Evolutionary conservation across 1,140 invertebrate species (phyloP).

Genomic region (Micrasema longulum): DNA sequence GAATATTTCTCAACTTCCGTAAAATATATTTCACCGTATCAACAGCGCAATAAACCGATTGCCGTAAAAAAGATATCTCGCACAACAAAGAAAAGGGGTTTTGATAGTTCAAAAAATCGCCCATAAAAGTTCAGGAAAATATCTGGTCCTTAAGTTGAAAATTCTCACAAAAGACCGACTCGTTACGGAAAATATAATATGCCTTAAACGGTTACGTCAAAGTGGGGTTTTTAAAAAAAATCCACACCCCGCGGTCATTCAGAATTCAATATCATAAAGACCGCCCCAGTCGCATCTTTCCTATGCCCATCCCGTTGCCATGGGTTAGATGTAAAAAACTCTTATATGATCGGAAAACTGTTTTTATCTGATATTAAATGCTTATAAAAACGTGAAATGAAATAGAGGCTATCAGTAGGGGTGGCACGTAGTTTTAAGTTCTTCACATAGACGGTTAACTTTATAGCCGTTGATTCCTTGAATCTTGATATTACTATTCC

Average conservation of each 20-base stretch:
- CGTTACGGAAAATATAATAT: background rate
- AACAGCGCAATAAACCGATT: slow-evolving; percentile 14
- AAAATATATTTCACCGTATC: slow-evolving; percentile 18
- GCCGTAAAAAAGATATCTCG: slow-evolving; percentile 10
- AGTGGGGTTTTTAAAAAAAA: background rate
- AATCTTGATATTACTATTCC: slow-evolving; percentile 2
- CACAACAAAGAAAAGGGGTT: slow-evolving; percentile 5
- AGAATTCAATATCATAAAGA: slow-evolving; percentile 52
- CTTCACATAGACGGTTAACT: background rate
- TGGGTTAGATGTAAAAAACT: slow-evolving; percentile 10
- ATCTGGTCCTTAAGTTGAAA: too few species aligned
- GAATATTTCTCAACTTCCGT: slow-evolving; percentile 13
- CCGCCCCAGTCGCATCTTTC: slow-evolving; percentile 27
- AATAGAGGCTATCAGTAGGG: slow-evolving; percentile 17
- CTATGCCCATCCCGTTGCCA: background rate
- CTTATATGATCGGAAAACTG: slow-evolving; percentile 11
- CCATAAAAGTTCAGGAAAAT: slow-evolving; percentile 29
- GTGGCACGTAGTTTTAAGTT: slow-evolving; percentile 20
- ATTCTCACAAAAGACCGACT: slow-evolving; percentile 11
- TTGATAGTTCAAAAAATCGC: slow-evolving; percentile 1
- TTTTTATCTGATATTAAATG: slow-evolving; percentile 29
- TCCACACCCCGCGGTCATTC: slow-evolving; percentile 37
- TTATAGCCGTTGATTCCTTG: slow-evolving; percentile 1
- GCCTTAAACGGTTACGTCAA: slow-evolving; percentile 5
- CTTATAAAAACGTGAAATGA: background rate